Evolutionary conservation across 2,113 vertebrate species (phyloP).

Genomic region (Eclectus roratus): DNA sequence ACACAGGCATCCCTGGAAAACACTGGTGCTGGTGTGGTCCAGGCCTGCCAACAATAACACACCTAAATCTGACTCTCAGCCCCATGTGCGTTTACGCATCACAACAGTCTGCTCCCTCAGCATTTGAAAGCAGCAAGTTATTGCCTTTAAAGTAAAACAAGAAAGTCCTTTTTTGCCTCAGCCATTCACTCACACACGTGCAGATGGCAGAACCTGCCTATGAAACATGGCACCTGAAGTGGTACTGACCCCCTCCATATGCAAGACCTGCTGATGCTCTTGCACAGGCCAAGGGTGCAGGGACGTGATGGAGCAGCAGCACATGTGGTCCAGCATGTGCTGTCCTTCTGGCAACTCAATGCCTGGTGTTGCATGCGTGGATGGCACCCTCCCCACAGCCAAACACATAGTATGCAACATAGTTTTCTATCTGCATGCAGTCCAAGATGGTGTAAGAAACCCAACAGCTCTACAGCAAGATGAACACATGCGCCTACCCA

Average conservation of each 20-base stretch:
- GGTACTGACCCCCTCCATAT: neutral
- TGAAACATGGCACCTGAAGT: accelerated
- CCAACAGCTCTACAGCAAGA: neutral
- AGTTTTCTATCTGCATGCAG: neutral
- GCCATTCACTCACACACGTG: accelerated
- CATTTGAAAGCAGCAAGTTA: neutral
- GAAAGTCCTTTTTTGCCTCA: neutral
- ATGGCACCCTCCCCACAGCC: neutral
- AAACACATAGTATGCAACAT: accelerated
- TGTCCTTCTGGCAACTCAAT: neutral
- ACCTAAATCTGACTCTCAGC: neutral
- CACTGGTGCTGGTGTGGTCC: neutral
- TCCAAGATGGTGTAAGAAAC: neutral
- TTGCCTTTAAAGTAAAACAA: neutral
- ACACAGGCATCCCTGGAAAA: neutral
- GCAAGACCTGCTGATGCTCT: neutral
- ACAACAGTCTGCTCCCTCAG: neutral
- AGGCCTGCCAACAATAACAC: neutral
- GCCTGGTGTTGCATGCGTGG: neutral
- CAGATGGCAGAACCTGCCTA: neutral
- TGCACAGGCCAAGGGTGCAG: neutral
- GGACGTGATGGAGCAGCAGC: neutral
- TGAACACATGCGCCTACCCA: neutral
- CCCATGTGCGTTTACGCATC: neutral
- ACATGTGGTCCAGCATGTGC: accelerated